Conservation (phyloP, 2,113 vertebrate genomes). For the Hypomesus transpacificus region DNA sequence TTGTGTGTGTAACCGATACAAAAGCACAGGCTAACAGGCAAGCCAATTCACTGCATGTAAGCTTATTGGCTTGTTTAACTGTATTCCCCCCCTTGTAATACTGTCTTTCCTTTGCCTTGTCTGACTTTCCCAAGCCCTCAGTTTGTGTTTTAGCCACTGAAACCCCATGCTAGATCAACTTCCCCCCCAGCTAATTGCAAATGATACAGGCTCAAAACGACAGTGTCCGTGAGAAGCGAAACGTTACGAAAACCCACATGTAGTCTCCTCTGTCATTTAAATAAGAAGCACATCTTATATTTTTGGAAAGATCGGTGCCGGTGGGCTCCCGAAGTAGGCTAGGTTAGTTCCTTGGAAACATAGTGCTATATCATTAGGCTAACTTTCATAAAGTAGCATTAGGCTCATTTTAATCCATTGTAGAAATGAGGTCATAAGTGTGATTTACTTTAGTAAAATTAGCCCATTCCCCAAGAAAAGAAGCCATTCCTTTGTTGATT, state of each 20-base stretch:
- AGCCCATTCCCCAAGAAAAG: no score
- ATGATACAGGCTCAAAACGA: conserved; percentile 34
- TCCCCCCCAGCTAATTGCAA: conserved; percentile 39
- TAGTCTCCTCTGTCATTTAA: conserved; percentile 43
- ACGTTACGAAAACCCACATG: conserved; percentile 21
- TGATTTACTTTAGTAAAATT: no score
- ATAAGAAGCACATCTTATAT: conserved; percentile 13
- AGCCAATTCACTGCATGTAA: background rate
- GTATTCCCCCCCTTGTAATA: background rate
- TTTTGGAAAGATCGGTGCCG: background rate
- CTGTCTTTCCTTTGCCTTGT: background rate
- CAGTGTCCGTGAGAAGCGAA: conserved; percentile 28
- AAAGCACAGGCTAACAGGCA: conserved; percentile 18
- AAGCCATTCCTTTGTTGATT: no score
- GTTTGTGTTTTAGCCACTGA: conserved; percentile 36
- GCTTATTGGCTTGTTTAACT: conserved; percentile 20
- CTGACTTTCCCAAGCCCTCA: conserved; percentile 22
- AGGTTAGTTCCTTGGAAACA: background rate
- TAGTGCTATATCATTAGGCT: background rate
- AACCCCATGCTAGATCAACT: conserved; percentile 32
- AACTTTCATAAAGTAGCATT: background rate
- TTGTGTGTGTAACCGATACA: conserved; percentile 51
- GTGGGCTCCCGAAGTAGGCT: background rate
- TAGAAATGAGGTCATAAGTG: no score
- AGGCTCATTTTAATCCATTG: no score